Evolutionary conservation across 1,140 invertebrate genomes (phyloP).

Genomic region (Lordiphosa mommai): DNA sequence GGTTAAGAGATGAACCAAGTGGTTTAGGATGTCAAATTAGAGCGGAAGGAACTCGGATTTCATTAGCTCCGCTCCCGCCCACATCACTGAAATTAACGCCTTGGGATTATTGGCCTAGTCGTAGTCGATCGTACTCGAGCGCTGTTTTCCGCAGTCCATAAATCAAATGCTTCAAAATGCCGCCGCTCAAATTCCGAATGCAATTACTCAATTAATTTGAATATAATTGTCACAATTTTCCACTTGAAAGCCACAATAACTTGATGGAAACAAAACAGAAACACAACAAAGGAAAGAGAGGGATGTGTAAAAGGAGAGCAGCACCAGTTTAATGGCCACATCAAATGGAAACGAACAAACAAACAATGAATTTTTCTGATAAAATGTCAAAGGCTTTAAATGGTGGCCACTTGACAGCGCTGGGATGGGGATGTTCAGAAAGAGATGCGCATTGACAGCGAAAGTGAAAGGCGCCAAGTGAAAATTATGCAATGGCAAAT

Average conservation of each 20-base stretch:
- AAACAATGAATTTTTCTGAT: constrained; percentile 54
- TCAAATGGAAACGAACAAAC: constrained; percentile 59
- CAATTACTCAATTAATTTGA: constrained; percentile 78
- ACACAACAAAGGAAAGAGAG: constrained; percentile 21
- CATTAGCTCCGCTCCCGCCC: constrained; percentile 6
- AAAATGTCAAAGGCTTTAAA: constrained; percentile 73
- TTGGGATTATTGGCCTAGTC: constrained; percentile 31
- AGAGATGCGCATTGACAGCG: constrained; percentile 46
- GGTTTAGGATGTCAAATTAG: too few species aligned
- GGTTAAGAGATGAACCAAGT: too few species aligned
- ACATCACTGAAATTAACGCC: constrained; percentile 17
- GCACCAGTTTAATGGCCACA: constrained; percentile 66
- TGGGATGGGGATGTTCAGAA: constrained; percentile 26
- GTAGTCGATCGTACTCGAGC: constrained; percentile 30
- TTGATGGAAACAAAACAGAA: constrained; percentile 59
- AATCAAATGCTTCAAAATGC: constrained; percentile 61
- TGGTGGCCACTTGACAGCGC: constrained; percentile 55
- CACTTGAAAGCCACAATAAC: constrained; percentile 61
- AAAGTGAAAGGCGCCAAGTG: constrained; percentile 29
- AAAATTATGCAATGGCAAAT: constrained; percentile 36
- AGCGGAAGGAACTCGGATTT: constrained; percentile 22
- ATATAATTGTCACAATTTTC: constrained; percentile 77
- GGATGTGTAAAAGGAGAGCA: constrained; percentile 38
- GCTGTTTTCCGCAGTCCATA: constrained; percentile 60
- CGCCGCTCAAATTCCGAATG: constrained; percentile 42